Base-by-base conservation (phyloP, 1,140 invertebrate genomes). In the Cydia strobilella region DNA sequence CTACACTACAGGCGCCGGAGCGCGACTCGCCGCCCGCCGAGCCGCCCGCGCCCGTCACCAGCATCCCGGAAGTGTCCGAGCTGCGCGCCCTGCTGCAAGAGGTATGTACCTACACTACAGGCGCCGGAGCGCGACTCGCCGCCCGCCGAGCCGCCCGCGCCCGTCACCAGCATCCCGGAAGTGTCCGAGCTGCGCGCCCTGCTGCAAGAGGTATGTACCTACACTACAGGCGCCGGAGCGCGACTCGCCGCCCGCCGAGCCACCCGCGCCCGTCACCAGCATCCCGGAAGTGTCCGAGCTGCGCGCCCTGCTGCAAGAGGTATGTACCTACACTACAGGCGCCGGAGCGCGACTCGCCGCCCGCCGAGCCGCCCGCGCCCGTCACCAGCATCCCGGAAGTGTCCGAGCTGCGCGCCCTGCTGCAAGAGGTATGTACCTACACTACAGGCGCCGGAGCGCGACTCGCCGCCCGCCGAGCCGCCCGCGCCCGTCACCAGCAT, bases 361-460 rank as follows among this genome's bases (percentile, higher is more conserved):
- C 81, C 10, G 77, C 80, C 12, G 81, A 80, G 35, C 7, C 75
- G 0, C 45, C 65, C 51, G 73, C 75, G 12, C 75, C 20, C 77
- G 35, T 76, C 76, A 78, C 86, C 3, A 76, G 83, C 6, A 85
- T 91, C 73, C 94, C 94, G 48, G 94, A 95, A 76, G 94, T 96
- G 39, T 94, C 96, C 85, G 94, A 95, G 73, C 88, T 96, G 59
- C 94, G 94, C 80, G 92, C 94, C 83, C 95, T 95, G 77, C 92
- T 96, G 79, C 96, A 96, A 91, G 96, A 97, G 96, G 97, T 97
- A 93, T 79, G 78, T 85, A 72, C 42, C n/a, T n/a, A n/a, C n/a
- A n/a, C n/a, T n/a, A n/a, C n/a, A n/a, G 95, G 88, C 88, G 72
- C 74, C 73, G 0, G 85, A 88, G 62, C 84, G 87, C 27, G 83